Evolutionary conservation across 2,888 invertebrate genomes (phyloP).

Genomic region (Chrysodeixis includens): DNA sequence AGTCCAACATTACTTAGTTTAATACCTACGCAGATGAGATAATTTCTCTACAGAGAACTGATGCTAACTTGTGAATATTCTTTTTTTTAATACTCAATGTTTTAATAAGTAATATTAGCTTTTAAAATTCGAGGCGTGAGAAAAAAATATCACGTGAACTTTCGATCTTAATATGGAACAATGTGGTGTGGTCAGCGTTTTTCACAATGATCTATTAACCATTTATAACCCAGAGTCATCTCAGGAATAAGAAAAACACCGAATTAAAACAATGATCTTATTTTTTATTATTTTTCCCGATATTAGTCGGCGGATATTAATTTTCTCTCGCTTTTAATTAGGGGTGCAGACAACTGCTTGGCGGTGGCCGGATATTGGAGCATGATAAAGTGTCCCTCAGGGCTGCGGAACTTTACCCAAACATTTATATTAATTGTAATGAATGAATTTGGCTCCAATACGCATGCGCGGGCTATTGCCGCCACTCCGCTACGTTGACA

Average conservation of each 20-base stretch:
- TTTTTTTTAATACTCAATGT: too few species aligned
- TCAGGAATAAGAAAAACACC: slow-evolving; percentile 3
- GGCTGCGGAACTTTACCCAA: slow-evolving; percentile 35
- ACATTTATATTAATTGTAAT: slow-evolving; percentile 46
- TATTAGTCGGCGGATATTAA: slow-evolving; percentile 57
- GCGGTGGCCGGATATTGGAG: slow-evolving; percentile 67
- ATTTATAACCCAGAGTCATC: too few species aligned
- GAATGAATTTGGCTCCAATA: slow-evolving; percentile 32
- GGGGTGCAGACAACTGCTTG: slow-evolving; percentile 54
- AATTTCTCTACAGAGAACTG: too few species aligned
- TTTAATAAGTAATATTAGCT: too few species aligned
- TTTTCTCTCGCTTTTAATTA: slow-evolving; percentile 66
- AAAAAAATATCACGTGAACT: too few species aligned
- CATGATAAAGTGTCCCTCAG: slow-evolving; percentile 59
- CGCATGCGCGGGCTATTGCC: slow-evolving; percentile 35
- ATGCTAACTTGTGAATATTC: too few species aligned
- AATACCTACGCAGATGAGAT: too few species aligned
- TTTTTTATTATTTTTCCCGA: slow-evolving; percentile 28
- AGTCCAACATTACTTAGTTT: too few species aligned
- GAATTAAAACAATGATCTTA: slow-evolving; percentile 17
- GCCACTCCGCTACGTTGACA: slow-evolving; percentile 17
- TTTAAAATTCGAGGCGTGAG: too few species aligned
- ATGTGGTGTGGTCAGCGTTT: too few species aligned
- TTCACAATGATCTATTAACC: too few species aligned
- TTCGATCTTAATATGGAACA: too few species aligned